Conservation (phyloP, 92 coral and sea anemone genomes). For the Virgularia gustaviana region DNA sequence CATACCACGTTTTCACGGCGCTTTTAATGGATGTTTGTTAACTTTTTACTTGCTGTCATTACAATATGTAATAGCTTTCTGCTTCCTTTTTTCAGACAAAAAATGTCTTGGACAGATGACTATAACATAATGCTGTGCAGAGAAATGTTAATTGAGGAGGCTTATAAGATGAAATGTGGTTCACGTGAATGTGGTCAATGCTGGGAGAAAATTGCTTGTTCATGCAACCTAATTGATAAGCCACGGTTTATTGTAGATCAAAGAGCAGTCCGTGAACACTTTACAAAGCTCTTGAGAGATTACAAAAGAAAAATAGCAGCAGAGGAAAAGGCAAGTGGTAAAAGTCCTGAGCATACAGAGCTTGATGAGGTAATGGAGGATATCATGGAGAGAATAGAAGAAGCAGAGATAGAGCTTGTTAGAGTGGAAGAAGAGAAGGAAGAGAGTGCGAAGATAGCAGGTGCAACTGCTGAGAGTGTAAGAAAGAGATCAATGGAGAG, state of each 20-base stretch:
- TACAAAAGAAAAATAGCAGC: slow-evolving; percentile 25
- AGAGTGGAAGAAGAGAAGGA: too few species aligned
- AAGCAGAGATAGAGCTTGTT: too few species aligned
- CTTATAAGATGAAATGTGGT: slow-evolving; percentile 28
- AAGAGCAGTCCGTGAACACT: slow-evolving; percentile 50
- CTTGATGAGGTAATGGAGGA: slow-evolving; percentile 49
- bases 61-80: neutral
- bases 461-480: too few species aligned
- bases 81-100: neutral
- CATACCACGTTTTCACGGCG: too few species aligned
- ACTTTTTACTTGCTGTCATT: too few species aligned
- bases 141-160: slow-evolving; percentile 41
- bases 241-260: slow-evolving; percentile 40
- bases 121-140: slow-evolving; percentile 49
- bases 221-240: slow-evolving; percentile 27
- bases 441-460: neutral
- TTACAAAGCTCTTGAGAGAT: slow-evolving; percentile 29
- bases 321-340: slow-evolving; percentile 51
- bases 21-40: too few species aligned
- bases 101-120: slow-evolving; percentile 37
- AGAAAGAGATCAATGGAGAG: neutral
- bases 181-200: slow-evolving; percentile 35
- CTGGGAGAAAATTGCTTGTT: slow-evolving; percentile 49
- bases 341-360: slow-evolving; percentile 38
- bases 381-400: slow-evolving; percentile 45